A percentile compares a stretch with the other conserved stretches of the same genome.
These are phyloP conservation scores for Bubo blakistoni DNA, from an alignment of 2,113 vertebrate genomes.

Conservation along the genomic window DNA sequence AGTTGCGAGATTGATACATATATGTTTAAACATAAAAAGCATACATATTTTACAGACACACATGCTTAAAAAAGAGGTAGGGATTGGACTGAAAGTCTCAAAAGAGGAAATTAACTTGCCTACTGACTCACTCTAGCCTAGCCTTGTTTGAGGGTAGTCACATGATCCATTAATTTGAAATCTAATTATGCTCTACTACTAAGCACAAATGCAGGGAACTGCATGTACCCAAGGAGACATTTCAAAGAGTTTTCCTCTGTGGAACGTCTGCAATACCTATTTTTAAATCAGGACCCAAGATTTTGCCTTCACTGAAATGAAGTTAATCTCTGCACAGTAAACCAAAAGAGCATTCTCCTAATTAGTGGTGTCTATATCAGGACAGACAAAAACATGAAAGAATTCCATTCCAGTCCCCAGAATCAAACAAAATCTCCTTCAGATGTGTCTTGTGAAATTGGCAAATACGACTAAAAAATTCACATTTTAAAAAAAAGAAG, in stretches of 20 bases:
- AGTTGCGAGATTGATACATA: neutral
- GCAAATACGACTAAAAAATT: neutral
- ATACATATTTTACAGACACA: neutral
- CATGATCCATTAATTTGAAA: conserved; percentile 59
- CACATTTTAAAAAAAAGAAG: neutral
- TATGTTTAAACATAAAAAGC: neutral
- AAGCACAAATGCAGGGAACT: conserved; percentile 61
- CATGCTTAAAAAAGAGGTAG: neutral
- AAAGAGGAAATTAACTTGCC: neutral
- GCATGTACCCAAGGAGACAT: conserved; percentile 54
- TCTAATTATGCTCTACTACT: conserved; percentile 54
- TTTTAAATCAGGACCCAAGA: conserved; percentile 64
- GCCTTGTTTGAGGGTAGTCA: conserved; percentile 45
- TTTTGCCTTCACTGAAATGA: conserved; percentile 58
- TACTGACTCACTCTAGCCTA: conserved; percentile 49
- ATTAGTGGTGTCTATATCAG: neutral
- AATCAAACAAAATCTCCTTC: neutral
- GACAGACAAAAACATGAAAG: conserved; percentile 20
- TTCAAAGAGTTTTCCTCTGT: conserved; percentile 55
- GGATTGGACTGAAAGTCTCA: neutral
- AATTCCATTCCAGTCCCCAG: neutral
- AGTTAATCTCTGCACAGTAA: conserved; percentile 38
- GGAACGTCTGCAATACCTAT: conserved; percentile 66
- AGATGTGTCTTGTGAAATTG: neutral
- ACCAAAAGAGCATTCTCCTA: conserved; percentile 28